Evolutionary conservation across 1,140 invertebrate species (phyloP).

Genomic region (Diachasmimorpha longicaudata): DNA sequence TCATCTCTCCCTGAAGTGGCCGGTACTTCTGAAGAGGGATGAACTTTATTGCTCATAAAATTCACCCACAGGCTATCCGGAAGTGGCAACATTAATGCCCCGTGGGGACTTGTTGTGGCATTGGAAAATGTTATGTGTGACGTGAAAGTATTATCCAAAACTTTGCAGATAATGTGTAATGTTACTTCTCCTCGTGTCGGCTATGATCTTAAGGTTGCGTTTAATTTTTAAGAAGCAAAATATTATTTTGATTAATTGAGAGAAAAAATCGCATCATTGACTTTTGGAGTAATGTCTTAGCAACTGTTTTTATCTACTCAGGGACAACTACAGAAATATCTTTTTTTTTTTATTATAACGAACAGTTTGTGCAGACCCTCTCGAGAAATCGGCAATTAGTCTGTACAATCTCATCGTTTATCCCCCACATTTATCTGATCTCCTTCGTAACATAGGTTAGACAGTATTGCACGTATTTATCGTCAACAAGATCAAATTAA

Average conservation of each 20-base stretch:
- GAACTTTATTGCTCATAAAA: background rate
- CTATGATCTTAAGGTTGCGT: too few species aligned
- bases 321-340: background rate
- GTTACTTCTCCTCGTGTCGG: background rate
- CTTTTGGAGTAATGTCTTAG: too few species aligned
- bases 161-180: background rate
- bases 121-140: background rate
- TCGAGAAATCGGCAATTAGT: constrained; percentile 48
- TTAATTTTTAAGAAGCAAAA: too few species aligned
- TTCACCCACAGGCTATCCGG: background rate
- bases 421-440: constrained; percentile 47
- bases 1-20: background rate
- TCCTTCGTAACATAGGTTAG: constrained; percentile 20
- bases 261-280: too few species aligned
- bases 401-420: constrained; percentile 46
- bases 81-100: background rate
- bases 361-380: constrained; percentile 3
- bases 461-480: constrained; percentile 50
- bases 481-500: constrained; percentile 55
- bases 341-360: background rate
- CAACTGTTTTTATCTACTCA: background rate
- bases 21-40: background rate
- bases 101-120: background rate
- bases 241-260: background rate
- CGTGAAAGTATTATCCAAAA: background rate